Evolutionary conservation across 2,888 invertebrate genomes (phyloP), one percentile per base, ranked within the genome.

Genomic region (Doris montereyensis): DNA sequence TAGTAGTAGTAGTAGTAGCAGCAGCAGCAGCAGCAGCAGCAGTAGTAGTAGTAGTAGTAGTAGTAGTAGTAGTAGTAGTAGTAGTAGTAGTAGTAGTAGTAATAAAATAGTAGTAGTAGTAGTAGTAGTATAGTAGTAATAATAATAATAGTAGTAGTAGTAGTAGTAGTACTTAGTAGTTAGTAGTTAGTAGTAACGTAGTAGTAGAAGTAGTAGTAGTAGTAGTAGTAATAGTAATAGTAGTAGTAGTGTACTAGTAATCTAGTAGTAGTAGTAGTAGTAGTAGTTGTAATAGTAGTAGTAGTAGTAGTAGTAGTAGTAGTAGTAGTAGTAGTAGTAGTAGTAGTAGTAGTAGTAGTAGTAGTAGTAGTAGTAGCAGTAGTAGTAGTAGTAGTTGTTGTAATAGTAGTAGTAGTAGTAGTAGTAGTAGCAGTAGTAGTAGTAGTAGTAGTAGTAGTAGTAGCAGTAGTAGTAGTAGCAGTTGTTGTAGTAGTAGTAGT

Each of bases 391-490:
- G 52, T 41, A 41, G 52, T 41, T 10, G 52, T 41, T 10, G 52
- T 41, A 41, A 17, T 41, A 41, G 52, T 41, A 41, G 52, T 41
- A 41, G 52, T 41, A 41, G 52, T 41, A 41, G 52, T 41, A 41
- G 52, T 41, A 17, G 52, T n/a, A n/a, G n/a, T n/a, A n/a, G n/a
- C n/a, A n/a, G n/a, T n/a, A n/a, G n/a, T n/a, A n/a, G n/a, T n/a
- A n/a, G n/a, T 65, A 65, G 65, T 65, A 65, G 65, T 65, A 65
- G 65, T 65, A 65, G 65, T 17, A n/a, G 65, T 65, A 13, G 65
- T 65, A 65, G 65, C 21, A 65, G 65, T 65, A 65, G 17, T 17
- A 17, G 65, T 65, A 65, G 65, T 65, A 65, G 65, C 21, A 65
- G 65, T 65, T 17, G 65, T 17, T 17, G 65, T 65, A 65, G 65